phyloP scores from a whole-genome alignment of 2,113 vertebrate species.

The Machaerirhynchus nigripectus region DNA sequence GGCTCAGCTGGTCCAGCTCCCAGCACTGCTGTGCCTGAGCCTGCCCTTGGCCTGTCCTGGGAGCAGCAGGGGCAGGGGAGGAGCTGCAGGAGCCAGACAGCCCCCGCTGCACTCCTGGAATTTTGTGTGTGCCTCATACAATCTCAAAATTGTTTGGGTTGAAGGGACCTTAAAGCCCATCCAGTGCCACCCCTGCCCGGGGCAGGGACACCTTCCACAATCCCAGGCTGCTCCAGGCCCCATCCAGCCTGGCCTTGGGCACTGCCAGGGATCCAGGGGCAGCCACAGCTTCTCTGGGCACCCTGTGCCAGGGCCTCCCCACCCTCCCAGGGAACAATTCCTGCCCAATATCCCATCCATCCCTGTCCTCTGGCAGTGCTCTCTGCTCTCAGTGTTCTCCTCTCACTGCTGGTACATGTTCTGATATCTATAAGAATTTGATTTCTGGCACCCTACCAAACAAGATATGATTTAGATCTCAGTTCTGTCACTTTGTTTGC shows the following conservation, averaged over 20 bases:
- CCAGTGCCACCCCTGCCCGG: background rate
- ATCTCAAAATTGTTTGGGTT: background rate
- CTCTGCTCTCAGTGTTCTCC: background rate
- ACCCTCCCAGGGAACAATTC: background rate
- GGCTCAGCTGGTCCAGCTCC: background rate
- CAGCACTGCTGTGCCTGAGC: background rate
- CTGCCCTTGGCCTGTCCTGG: background rate
- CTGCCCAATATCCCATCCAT: background rate
- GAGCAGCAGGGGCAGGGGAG: background rate
- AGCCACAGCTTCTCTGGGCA: background rate
- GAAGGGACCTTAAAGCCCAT: background rate
- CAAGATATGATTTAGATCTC: background rate
- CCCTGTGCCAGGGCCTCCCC: background rate
- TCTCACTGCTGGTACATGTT: background rate
- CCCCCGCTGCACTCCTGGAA: background rate
- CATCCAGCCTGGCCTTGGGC: accelerated
- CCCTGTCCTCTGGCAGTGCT: background rate
- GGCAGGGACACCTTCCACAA: background rate
- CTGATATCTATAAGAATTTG: background rate
- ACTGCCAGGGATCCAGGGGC: background rate
- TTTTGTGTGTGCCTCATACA: background rate
- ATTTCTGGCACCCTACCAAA: background rate
- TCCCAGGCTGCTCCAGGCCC: background rate
- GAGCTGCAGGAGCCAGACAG: background rate
- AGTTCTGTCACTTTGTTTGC: background rate